These are phyloP conservation scores for Gymnopithys bicolor DNA, from an alignment of 2,797 vertebrate genomes.

Conservation along the genomic window DNA sequence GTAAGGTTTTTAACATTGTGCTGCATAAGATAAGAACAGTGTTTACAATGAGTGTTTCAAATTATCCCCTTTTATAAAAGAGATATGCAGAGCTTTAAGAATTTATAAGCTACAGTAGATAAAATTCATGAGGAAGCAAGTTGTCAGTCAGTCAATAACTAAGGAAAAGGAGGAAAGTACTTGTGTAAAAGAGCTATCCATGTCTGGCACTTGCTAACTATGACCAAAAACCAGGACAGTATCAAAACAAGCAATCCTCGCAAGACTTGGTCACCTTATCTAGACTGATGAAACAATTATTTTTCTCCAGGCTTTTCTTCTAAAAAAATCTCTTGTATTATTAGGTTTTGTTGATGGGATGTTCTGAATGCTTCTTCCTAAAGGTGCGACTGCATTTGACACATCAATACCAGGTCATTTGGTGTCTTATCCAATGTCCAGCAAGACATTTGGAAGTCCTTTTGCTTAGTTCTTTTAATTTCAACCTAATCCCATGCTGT, in stretches of 20 bases:
- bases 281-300: background rate
- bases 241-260: background rate
- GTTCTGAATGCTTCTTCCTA: conserved; percentile 64
- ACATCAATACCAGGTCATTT: conserved; percentile 56
- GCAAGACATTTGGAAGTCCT: conserved; percentile 54
- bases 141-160: background rate
- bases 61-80: background rate
- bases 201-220: background rate
- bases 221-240: background rate
- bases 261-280: background rate
- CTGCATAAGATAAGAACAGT: background rate
- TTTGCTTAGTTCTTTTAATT: conserved; percentile 60
- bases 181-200: background rate
- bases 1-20: background rate
- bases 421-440: conserved; percentile 58
- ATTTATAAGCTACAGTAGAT: background rate
- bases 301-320: conserved; percentile 14
- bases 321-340: conserved; percentile 56
- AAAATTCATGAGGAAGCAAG: background rate
- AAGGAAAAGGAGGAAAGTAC: background rate
- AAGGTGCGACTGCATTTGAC: conserved; percentile 57
- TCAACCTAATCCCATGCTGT: conserved; percentile 64
- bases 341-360: conserved; percentile 54
- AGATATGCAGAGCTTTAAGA: background rate
- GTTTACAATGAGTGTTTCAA: background rate